Conservation (phyloP, 1,140 invertebrate genomes). For the Pachyrhynchus sulphureomaculatus region DNA sequence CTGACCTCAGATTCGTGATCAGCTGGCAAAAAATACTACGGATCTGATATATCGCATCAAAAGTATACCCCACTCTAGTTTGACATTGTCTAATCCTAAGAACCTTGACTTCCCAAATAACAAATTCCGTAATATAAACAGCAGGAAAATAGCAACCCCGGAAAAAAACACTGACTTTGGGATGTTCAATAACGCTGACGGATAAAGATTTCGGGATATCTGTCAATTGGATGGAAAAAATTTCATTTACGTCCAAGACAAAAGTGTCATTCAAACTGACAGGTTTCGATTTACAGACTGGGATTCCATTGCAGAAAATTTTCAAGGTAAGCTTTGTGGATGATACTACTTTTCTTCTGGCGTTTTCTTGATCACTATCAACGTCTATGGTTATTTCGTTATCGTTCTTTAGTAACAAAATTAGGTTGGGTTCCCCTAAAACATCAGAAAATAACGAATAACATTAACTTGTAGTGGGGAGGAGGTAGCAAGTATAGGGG, state of each 20-base stretch:
- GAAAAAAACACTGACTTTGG: no score
- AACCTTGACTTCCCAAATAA: no score
- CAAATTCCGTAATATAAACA: no score
- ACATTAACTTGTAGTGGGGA: no score
- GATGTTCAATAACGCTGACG: slow-evolving; percentile 37
- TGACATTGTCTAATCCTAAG: no score
- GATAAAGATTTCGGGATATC: slow-evolving; percentile 36
- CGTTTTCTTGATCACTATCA: slow-evolving; percentile 37
- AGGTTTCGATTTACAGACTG: slow-evolving; percentile 47
- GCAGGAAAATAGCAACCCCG: no score
- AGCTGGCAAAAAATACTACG: no score
- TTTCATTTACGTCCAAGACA: slow-evolving; percentile 37
- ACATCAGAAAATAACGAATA: no score
- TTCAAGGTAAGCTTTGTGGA: slow-evolving; percentile 46
- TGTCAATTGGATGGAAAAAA: slow-evolving; percentile 34
- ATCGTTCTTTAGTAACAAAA: slow-evolving; percentile 49
- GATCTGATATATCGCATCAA: no score
- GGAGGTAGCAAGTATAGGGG: no score
- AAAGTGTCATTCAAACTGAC: slow-evolving; percentile 38
- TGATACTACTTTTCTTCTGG: slow-evolving; percentile 45
- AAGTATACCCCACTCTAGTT: no score
- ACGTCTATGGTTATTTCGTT: slow-evolving; percentile 31
- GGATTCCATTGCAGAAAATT: slow-evolving; percentile 44
- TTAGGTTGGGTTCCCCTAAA: slow-evolving; percentile 26
- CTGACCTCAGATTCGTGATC: no score